A percentile compares a stretch with the other conserved stretches of the same genome.
Evolutionary conservation across 2,797 vertebrate species (phyloP).

Genomic region (Hypotaenidia okinawae): DNA sequence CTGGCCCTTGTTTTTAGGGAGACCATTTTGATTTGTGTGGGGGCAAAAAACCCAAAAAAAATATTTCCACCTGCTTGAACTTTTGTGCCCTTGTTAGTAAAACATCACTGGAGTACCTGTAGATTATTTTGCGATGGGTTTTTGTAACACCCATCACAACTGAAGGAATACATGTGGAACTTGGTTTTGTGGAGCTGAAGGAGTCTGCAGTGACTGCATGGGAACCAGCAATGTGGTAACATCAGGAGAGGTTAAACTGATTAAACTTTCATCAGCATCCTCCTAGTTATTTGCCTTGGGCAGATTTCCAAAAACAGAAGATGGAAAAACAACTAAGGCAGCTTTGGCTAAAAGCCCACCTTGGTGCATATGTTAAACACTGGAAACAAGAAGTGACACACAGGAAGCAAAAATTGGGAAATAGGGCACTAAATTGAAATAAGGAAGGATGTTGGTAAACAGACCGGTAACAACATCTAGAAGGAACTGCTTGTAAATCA

Average conservation of each 20-base stretch:
- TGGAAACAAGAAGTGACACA: background rate
- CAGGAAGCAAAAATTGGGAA: background rate
- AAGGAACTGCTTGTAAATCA: background rate
- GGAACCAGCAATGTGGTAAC: background rate
- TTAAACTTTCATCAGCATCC: background rate
- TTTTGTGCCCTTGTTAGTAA: background rate
- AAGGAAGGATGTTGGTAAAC: background rate
- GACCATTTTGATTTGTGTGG: background rate
- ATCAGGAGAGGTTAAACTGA: background rate
- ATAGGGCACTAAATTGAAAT: background rate
- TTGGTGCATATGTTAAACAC: background rate
- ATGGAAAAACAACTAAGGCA: background rate
- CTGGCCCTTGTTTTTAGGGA: background rate
- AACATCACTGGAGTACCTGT: background rate
- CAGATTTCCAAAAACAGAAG: background rate
- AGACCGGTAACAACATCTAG: background rate
- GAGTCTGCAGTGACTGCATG: background rate
- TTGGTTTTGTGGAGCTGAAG: background rate
- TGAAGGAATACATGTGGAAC: background rate
- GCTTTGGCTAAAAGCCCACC: background rate
- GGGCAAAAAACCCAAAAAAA: no score
- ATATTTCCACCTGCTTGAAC: background rate
- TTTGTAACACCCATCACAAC: rapidly evolving
- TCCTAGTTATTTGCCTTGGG: background rate
- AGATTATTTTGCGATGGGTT: background rate